These are phyloP conservation scores for Rhineura floridana DNA, from an alignment of 2,113 vertebrate genomes.

Conservation along the genomic window DNA sequence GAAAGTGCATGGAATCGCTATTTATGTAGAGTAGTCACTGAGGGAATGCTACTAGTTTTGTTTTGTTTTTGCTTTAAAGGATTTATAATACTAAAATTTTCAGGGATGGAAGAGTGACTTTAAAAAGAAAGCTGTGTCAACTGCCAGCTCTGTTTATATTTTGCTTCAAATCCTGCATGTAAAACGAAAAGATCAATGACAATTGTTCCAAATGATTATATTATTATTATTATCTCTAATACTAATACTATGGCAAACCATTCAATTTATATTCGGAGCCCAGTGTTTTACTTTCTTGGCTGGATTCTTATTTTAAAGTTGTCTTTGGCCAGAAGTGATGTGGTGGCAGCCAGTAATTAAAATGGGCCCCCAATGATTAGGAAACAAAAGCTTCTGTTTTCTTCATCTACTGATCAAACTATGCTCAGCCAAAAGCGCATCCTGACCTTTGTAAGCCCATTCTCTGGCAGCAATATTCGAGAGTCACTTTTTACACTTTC, in stretches of 20 bases:
- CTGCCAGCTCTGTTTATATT: background rate
- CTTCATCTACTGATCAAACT: background rate
- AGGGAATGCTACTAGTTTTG: background rate
- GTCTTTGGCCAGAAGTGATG: background rate
- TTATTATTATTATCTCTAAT: background rate
- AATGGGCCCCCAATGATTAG: background rate
- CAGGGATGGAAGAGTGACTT: background rate
- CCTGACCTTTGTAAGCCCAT: background rate
- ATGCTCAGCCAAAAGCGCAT: background rate
- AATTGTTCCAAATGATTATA: background rate
- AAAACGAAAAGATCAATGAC: background rate
- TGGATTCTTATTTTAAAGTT: background rate
- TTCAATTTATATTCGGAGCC: background rate
- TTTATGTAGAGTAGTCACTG: background rate
- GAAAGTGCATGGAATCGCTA: accelerated
- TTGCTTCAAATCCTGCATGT: background rate
- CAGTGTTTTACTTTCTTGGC: background rate
- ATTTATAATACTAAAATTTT: background rate
- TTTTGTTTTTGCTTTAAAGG: accelerated
- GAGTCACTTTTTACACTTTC: background rate
- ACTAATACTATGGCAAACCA: background rate
- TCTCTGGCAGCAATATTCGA: background rate
- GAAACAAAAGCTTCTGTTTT: background rate
- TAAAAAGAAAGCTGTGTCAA: background rate
- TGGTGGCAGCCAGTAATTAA: background rate